Evolutionary conservation across 2,888 invertebrate species (phyloP).

Genomic region (Eupithecia abbreviata): DNA sequence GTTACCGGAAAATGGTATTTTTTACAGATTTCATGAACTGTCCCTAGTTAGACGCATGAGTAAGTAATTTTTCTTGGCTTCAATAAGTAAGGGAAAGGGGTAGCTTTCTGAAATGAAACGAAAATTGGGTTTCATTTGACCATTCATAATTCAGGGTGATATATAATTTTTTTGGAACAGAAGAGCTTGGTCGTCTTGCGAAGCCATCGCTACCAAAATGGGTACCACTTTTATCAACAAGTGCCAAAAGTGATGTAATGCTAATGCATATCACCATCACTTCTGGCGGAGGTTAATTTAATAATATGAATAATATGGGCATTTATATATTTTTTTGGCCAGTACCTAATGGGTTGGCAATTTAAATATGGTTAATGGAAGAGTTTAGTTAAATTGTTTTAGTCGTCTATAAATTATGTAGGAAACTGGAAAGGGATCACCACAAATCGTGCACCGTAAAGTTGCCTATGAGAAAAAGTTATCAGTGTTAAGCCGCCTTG

Average conservation of each 20-base stretch:
- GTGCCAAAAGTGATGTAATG: too few species aligned
- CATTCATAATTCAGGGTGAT: not conserved
- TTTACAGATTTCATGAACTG: not conserved
- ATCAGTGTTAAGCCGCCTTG: too few species aligned
- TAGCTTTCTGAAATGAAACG: not conserved
- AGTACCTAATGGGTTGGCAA: too few species aligned
- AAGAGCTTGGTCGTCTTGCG: not conserved
- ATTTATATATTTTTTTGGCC: too few species aligned
- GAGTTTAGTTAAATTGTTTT: not conserved
- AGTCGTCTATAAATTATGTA: not conserved
- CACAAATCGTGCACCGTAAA: not conserved
- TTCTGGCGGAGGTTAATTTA: too few species aligned
- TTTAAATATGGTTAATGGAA: not conserved
- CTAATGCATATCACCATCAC: too few species aligned
- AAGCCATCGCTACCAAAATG: too few species aligned
- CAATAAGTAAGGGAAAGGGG: not conserved
- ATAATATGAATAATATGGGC: too few species aligned
- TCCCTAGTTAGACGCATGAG: not conserved
- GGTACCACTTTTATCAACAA: too few species aligned
- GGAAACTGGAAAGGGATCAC: not conserved
- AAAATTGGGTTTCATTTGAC: not conserved
- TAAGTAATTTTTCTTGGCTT: not conserved
- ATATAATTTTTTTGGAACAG: not conserved
- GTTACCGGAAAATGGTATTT: not conserved
- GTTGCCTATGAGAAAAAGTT: too few species aligned